A percentile compares a stretch with the other conserved stretches of the same genome.
These are phyloP conservation scores for Sebastiscus tertius DNA, from an alignment of 2,797 vertebrate genomes.

Conservation along the genomic window DNA sequence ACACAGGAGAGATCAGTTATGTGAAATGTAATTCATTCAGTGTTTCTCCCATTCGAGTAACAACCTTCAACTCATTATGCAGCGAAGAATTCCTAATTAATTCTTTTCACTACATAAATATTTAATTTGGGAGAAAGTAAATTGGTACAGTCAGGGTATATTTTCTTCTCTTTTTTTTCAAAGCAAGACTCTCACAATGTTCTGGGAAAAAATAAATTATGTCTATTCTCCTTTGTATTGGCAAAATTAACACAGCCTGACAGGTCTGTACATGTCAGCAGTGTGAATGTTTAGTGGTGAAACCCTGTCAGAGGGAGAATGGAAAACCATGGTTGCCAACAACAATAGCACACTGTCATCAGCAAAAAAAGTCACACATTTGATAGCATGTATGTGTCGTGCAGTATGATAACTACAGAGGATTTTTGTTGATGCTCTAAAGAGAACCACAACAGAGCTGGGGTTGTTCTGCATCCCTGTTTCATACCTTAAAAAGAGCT, in stretches of 20 bases:
- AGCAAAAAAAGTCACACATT: not conserved
- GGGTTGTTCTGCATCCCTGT: not conserved
- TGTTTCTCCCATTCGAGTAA: conserved; percentile 1
- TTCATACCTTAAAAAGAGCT: not conserved
- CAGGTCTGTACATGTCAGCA: conserved; percentile 11
- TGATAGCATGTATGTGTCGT: conserved; percentile 6
- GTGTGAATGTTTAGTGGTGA: conserved; percentile 3
- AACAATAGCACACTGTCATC: conserved; percentile 7
- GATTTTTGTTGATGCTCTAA: not conserved
- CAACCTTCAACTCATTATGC: conserved; percentile 6
- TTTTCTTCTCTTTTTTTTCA: conserved; percentile 1
- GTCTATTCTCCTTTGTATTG: not conserved
- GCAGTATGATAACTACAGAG: not conserved
- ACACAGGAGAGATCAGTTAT: conserved; percentile 8
- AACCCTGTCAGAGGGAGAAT: not conserved
- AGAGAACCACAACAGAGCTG: not conserved
- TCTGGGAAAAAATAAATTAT: not conserved
- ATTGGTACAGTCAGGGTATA: not conserved
- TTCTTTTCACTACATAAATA: not conserved
- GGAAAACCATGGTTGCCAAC: not conserved
- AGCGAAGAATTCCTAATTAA: conserved; percentile 10
- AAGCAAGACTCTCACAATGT: not conserved
- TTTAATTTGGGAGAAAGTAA: not conserved
- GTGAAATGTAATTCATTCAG: not conserved
- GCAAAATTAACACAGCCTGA: not conserved